A percentile compares a stretch with the other conserved stretches of the same genome.
Conservation (phyloP, 2,888 invertebrate species). For the Embidobia sp. region DNA sequence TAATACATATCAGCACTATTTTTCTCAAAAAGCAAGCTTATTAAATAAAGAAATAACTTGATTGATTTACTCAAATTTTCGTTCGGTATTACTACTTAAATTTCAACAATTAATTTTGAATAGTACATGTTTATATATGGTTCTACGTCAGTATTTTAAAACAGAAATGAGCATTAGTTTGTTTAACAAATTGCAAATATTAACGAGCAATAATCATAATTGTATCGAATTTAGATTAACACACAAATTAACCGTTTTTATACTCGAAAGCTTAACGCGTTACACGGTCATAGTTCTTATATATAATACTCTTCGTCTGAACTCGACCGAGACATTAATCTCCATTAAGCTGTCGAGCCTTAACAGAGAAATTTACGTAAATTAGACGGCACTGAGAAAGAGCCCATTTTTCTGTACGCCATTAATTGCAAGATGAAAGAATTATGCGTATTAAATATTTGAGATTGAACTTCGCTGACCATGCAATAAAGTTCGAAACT, state of each 20-base stretch:
- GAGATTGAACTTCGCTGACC: constrained; percentile 15
- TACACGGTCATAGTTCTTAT: constrained; percentile 14
- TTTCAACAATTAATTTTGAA: too few species aligned
- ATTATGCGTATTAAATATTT: constrained; percentile 39
- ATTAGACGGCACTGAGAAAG: constrained; percentile 42
- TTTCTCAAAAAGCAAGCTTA: too few species aligned
- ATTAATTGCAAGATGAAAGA: constrained; percentile 40
- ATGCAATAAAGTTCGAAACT: neutral
- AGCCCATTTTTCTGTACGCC: constrained; percentile 27
- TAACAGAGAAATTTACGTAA: constrained; percentile 52
- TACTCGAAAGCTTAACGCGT: too few species aligned
- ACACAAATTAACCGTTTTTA: too few species aligned
- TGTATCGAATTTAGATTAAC: constrained; percentile 7
- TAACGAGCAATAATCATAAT: constrained; percentile 11
- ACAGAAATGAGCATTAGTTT: neutral
- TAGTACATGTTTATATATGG: too few species aligned
- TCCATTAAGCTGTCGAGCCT: constrained; percentile 57
- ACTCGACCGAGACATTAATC: constrained; percentile 57
- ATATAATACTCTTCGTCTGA: constrained; percentile 10
- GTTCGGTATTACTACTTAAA: too few species aligned
- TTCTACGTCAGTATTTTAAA: too few species aligned
- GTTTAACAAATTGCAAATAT: neutral
- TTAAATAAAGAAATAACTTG: too few species aligned
- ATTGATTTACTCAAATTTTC: too few species aligned
- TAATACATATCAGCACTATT: too few species aligned